A percentile compares a stretch with the other conserved stretches of the same genome.
Conservation (phyloP, 2,113 vertebrate genomes). For the Columbina picui region DNA sequence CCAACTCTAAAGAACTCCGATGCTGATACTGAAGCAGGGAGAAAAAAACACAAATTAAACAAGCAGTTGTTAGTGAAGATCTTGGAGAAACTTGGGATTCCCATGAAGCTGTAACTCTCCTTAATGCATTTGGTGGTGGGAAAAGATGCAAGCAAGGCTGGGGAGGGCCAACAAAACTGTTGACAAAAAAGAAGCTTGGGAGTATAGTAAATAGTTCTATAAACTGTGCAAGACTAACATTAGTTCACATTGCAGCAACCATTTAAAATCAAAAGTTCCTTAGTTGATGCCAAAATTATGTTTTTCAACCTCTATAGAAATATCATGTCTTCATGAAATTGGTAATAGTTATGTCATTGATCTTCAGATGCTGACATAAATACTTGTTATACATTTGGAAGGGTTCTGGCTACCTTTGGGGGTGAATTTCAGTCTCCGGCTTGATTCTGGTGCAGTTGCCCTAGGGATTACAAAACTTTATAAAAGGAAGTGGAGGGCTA, state of each 20-base stretch:
- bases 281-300: background rate
- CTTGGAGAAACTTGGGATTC: background rate
- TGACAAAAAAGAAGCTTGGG: background rate
- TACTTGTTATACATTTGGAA: background rate
- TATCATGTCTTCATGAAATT: background rate
- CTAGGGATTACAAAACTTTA: background rate
- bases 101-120: background rate
- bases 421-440: background rate
- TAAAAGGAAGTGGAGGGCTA: accelerated
- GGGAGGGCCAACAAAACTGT: background rate
- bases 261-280: background rate
- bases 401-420: background rate
- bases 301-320: background rate
- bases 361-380: background rate
- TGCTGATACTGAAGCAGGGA: background rate
- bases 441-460: background rate
- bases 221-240: background rate
- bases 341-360: background rate
- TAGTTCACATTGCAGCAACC: background rate
- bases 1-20: background rate
- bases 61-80: background rate
- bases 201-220: background rate
- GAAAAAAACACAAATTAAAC: background rate
- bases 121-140: background rate
- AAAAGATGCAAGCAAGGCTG: background rate